Evolutionary conservation across 2,113 vertebrate species (phyloP).

Genomic region (Podarcis cretensis): DNA sequence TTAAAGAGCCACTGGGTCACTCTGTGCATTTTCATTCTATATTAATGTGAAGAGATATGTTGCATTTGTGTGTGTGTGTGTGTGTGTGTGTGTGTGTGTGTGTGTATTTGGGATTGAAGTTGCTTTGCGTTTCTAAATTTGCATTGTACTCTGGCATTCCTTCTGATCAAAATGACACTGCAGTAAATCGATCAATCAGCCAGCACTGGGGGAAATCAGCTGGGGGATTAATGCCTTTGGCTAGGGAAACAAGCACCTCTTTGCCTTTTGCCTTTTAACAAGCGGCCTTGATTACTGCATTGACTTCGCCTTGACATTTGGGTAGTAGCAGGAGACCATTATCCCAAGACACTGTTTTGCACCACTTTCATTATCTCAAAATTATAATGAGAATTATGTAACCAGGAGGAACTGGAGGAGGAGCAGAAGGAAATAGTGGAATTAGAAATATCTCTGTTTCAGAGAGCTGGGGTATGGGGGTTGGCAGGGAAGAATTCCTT

Average conservation of each 20-base stretch:
- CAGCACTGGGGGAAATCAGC: conserved; percentile 6
- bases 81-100: too few species aligned
- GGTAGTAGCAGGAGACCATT: conserved; percentile 71
- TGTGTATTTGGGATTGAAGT: too few species aligned
- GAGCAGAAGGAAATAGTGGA: neutral
- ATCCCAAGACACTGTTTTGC: conserved; percentile 68
- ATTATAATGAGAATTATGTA: conserved; percentile 72
- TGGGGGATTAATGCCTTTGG: conserved; percentile 56
- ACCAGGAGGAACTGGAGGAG: neutral
- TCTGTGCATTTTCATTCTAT: too few species aligned
- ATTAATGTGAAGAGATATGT: too few species aligned
- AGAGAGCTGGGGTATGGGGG: neutral
- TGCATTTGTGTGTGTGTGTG: too few species aligned
- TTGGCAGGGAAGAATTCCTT: neutral
- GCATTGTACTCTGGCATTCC: too few species aligned
- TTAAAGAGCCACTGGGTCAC: too few species aligned
- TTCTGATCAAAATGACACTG: rapidly evolving
- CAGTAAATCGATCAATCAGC: conserved; percentile 42
- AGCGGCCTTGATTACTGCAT: conserved; percentile 67
- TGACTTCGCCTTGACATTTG: conserved; percentile 73
- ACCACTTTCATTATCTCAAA: conserved; percentile 76
- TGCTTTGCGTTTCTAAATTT: too few species aligned
- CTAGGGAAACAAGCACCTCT: conserved; percentile 60
- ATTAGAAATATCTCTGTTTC: conserved; percentile 60
- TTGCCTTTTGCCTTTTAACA: conserved; percentile 38